Base-by-base conservation (phyloP, 2,888 invertebrate genomes). In the Thyatira batis region DNA sequence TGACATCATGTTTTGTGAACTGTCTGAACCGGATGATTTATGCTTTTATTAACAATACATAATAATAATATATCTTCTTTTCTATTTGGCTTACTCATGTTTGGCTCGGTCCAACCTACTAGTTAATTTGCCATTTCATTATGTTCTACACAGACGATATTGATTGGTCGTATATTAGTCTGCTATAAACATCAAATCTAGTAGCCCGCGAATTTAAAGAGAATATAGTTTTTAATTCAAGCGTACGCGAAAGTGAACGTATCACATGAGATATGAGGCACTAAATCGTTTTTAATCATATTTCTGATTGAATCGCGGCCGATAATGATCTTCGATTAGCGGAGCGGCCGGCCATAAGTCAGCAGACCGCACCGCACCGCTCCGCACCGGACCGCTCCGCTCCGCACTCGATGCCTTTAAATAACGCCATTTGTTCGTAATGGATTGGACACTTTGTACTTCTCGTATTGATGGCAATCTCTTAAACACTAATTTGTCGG, bases 381-480 rank as follows among this genome's bases (percentile, higher is more conserved):
- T 55, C 60, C 44, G 55, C 51, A 50, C 50, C 49, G 53, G 48
- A 56, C 57, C 51, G 58, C 39, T 28, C 9, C 39, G 39, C 33
- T 20, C 21, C 49, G 20, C 30, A 49, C 49, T 28, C 57, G 51
- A 33, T 54, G 64, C 60, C 65, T 74, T 73, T 80, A 75, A 85
- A 84, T 84, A 82, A 78, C 85, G 79, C 85, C 89, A 87, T 88
- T 89, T 89, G 90, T 85, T 73, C 77, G 71, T 87, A 89, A 89
- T 89, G 87, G 86, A 88, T 85, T 80, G 86, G 81, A 82, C 83
- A 79, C 76, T 79, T 80, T 76, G 82, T 76, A 71, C 73, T 58
- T 58, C 58, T 61, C 71, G 73, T 69, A 78, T 80, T 80, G 87
- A 89, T 85, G 85, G 84, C 85, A 85, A 89, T 89, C 90, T 90